Percentiles rank a stretch among this genome's conserved stretches.
Evolutionary conservation across 2,113 vertebrate genomes (phyloP).

Genomic region (Brevimyrus niger): DNA sequence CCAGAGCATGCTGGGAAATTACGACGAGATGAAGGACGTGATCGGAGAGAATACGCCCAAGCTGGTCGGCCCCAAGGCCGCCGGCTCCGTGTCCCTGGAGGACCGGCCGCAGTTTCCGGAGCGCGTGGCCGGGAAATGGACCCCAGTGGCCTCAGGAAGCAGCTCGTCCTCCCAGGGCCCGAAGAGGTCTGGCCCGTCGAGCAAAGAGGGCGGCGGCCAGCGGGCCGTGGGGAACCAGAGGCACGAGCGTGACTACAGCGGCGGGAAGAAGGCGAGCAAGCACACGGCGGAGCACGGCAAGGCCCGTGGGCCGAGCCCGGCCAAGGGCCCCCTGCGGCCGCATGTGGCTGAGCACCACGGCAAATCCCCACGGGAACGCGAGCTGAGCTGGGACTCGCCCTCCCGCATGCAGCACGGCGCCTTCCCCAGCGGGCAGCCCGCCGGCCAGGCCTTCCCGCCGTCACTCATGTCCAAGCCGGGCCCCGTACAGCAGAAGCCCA

Average conservation of each 20-base stretch:
- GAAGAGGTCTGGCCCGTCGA: slow-evolving; percentile 75
- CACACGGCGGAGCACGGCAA: slow-evolving; percentile 89
- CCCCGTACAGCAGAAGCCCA: slow-evolving; percentile 95
- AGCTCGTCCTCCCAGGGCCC: slow-evolving; percentile 73
- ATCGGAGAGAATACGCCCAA: slow-evolving; percentile 87
- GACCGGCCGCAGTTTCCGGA: slow-evolving; percentile 85
- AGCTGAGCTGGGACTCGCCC: slow-evolving; percentile 92
- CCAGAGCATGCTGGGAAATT: slow-evolving; percentile 98
- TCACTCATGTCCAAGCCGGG: slow-evolving; percentile 89
- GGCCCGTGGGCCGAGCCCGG: slow-evolving; percentile 78
- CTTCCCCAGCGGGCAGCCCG: slow-evolving; percentile 79
- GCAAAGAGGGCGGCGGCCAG: slow-evolving; percentile 67
- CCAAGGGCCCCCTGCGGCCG: slow-evolving; percentile 75
- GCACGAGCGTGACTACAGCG: slow-evolving; percentile 73
- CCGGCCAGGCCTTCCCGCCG: slow-evolving; percentile 85
- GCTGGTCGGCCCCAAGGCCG: slow-evolving; percentile 73
- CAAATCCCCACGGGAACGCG: slow-evolving; percentile 83
- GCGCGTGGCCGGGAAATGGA: slow-evolving; percentile 79
- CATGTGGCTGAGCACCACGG: slow-evolving; percentile 78
- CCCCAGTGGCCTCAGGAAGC: slow-evolving; percentile 82
- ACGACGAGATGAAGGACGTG: slow-evolving; percentile 97
- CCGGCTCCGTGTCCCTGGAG: slow-evolving; percentile 73
- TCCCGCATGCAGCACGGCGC: slow-evolving; percentile 83
- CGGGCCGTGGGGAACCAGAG: slow-evolving; percentile 68
- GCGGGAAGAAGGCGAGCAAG: slow-evolving; percentile 79